phyloP scores from a whole-genome alignment of 2,888 invertebrate genomes.

The Nephrotoma appendiculata region DNA sequence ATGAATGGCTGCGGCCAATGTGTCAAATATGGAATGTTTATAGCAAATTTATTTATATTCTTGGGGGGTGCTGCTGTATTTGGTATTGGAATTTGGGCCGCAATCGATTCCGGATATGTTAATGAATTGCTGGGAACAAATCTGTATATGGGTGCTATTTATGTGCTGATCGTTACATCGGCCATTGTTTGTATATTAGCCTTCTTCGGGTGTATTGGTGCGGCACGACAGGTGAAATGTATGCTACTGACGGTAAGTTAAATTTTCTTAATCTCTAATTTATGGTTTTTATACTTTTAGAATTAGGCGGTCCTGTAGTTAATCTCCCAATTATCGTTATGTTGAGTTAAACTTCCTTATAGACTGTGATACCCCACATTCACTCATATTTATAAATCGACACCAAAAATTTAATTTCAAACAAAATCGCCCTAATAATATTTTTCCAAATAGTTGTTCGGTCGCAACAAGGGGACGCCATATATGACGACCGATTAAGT shows the following conservation, averaged over 20 bases:
- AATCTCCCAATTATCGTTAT: too few relatives aligned
- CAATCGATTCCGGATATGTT: constrained; percentile 70
- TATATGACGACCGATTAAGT: too few relatives aligned
- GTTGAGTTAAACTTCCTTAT: too few relatives aligned
- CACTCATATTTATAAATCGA: too few relatives aligned
- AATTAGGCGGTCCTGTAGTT: too few relatives aligned
- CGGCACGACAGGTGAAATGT: constrained; percentile 87
- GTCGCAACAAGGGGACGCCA: too few relatives aligned
- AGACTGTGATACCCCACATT: too few relatives aligned
- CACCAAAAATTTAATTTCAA: neutral
- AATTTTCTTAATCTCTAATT: neutral
- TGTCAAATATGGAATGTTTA: constrained; percentile 74
- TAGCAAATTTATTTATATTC: constrained; percentile 70
- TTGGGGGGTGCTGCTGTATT: constrained; percentile 69
- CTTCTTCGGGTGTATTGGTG: constrained; percentile 84
- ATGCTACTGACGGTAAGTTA: constrained; percentile 73
- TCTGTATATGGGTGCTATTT: constrained; percentile 74
- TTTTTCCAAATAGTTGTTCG: too few relatives aligned
- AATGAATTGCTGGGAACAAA: constrained; percentile 75
- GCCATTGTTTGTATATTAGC: constrained; percentile 67
- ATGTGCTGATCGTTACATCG: constrained; percentile 70
- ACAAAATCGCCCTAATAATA: too few relatives aligned
- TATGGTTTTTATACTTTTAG: too few relatives aligned
- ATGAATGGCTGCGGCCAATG: constrained; percentile 82
- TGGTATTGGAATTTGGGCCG: constrained; percentile 70